phyloP scores from a whole-genome alignment of 2,113 vertebrate genomes.

The Pomatostomus ruficeps region DNA sequence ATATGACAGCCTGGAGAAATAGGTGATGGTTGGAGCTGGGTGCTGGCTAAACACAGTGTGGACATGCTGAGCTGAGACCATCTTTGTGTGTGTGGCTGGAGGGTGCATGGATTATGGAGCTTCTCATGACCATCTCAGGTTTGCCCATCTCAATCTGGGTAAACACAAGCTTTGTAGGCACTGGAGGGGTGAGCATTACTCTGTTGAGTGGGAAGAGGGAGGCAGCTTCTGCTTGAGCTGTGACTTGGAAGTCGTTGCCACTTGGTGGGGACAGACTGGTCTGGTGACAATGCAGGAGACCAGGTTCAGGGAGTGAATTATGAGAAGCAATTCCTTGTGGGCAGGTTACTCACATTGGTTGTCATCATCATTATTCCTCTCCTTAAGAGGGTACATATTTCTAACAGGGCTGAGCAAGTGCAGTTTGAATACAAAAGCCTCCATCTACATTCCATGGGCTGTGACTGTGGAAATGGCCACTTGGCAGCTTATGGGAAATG shows the following conservation, averaged over 20 bases:
- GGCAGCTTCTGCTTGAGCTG: rapidly evolving
- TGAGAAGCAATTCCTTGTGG: background rate
- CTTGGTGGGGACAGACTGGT: background rate
- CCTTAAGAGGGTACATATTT: background rate
- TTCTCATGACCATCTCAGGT: background rate
- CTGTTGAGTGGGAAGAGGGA: background rate
- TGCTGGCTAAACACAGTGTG: background rate
- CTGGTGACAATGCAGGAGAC: background rate
- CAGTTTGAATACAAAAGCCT: background rate
- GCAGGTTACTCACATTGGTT: background rate
- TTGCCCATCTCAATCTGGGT: background rate
- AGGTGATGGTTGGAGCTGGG: background rate
- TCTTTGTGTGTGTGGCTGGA: background rate
- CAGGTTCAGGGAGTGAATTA: background rate
- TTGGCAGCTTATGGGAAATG: background rate
- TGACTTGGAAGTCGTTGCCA: background rate
- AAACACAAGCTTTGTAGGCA: background rate
- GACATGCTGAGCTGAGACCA: background rate
- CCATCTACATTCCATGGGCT: background rate
- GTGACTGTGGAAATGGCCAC: background rate
- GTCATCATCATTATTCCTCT: background rate
- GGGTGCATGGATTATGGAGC: background rate
- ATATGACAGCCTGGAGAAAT: background rate
- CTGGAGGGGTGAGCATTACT: background rate
- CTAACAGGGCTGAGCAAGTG: background rate